Base-by-base conservation (phyloP, 1,140 invertebrate genomes). In the Rhyzopertha dominica region DNA sequence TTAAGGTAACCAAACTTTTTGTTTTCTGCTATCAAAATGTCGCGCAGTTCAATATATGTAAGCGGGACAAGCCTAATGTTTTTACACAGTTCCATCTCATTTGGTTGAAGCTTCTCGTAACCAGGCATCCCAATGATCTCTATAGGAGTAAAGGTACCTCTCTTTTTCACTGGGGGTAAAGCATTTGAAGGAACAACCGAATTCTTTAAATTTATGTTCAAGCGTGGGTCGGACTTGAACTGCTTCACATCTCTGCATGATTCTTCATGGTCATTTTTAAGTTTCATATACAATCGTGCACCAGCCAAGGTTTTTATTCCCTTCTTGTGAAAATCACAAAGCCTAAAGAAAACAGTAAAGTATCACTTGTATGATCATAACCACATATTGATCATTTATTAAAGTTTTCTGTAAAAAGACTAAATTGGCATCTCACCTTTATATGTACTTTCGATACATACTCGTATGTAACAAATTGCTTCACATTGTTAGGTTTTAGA, bases 41-140 rank as follows among this genome's bases (percentile, higher is more conserved):
- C 72, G 51, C 87, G 85, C 54, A 89, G 84, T 37, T 88, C 81
- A 24, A 90, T 66, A 65, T 85, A 95, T 5, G 80, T 80, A 43
- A 79, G 70, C 0, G 91, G 91, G 12, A 85, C 63, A 5, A 95
- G 63, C 51, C 90, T 76, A 1, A 80, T 69, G 19, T 67, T 73
- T 1, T 87, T 84, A 63, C 90, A 93, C 3, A 94, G 66, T 22
- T 83, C 78, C 55, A 73, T 81, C 65, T 95, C 91, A 28, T 75
- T 74, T 0, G 73, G 58, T 7, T 69, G 76, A n/a, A 95, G 67
- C 53, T 82, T 80, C 13, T 88, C 81, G 62, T 82, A 92, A 1
- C 84, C 83, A 8, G 88, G 87, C 36, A 92, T 64, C 40, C 85
- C 85, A 41, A 75, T 57, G 51, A 92, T 84, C 37, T 87, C 81